phyloP scores from a whole-genome alignment of 1,140 invertebrate genomes.

The Rhyzopertha dominica region DNA sequence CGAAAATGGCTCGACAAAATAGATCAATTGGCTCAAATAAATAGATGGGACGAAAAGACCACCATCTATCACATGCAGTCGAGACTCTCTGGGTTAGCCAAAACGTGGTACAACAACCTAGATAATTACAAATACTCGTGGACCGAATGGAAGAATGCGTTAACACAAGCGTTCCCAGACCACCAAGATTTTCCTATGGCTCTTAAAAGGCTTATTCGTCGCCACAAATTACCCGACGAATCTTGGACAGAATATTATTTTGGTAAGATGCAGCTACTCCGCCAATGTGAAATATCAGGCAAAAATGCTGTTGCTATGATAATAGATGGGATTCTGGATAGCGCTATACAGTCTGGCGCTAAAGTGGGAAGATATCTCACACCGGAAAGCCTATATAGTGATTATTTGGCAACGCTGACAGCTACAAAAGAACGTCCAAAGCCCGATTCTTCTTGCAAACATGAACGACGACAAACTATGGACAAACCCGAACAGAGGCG shows the following conservation, averaged over 20 bases:
- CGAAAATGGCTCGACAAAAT: slow-evolving; percentile 19
- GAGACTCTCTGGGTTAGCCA: slow-evolving; percentile 10
- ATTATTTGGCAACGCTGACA: neutral
- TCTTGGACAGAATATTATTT: slow-evolving; percentile 12
- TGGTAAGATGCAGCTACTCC: slow-evolving; percentile 13
- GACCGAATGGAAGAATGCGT: slow-evolving; percentile 11
- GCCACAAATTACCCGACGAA: slow-evolving; percentile 1
- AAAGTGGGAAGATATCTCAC: slow-evolving; percentile 9
- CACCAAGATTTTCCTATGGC: slow-evolving; percentile 14
- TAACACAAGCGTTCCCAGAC: slow-evolving; percentile 15
- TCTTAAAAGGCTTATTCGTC: slow-evolving; percentile 8
- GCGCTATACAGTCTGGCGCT: slow-evolving; percentile 5
- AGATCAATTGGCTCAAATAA: slow-evolving; percentile 14
- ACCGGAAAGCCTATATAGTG: neutral
- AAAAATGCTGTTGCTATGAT: slow-evolving; percentile 15
- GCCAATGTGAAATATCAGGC: slow-evolving; percentile 6
- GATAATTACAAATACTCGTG: slow-evolving; percentile 12
- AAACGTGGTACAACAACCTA: slow-evolving; percentile 15
- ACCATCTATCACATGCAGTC: slow-evolving; percentile 18
- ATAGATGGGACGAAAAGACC: slow-evolving; percentile 15
- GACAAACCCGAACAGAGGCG: no score
- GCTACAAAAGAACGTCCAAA: neutral
- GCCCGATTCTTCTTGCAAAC: no score
- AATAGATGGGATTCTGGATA: slow-evolving; percentile 14
- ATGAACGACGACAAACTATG: no score